These are phyloP conservation scores for Drosophila ficusphila DNA, from an alignment of 1,140 invertebrate species.

Conservation along the genomic window DNA sequence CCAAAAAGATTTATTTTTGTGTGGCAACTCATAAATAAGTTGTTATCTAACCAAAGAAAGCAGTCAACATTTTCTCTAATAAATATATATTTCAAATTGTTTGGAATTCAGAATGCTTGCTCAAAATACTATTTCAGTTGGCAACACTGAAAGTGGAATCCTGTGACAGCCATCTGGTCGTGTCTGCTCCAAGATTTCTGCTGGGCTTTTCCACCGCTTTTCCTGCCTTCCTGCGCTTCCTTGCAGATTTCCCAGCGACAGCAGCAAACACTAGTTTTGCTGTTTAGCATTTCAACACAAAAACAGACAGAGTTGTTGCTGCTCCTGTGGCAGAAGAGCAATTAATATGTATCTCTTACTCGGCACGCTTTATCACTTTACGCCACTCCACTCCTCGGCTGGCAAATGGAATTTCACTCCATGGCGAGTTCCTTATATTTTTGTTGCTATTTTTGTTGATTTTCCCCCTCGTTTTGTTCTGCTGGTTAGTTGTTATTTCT, in stretches of 20 bases:
- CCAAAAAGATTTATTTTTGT: too few relatives aligned
- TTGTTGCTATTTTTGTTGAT: slow-evolving; percentile 40
- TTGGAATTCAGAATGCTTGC: not conserved
- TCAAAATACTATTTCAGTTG: not conserved
- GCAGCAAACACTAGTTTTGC: slow-evolving; percentile 42
- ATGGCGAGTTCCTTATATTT: slow-evolving; percentile 23
- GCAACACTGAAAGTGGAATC: not conserved
- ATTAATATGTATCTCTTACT: slow-evolving; percentile 81
- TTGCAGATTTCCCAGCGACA: slow-evolving; percentile 21
- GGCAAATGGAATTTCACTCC: slow-evolving; percentile 36
- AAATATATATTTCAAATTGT: too few relatives aligned
- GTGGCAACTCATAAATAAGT: too few relatives aligned
- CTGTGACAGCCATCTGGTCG: not conserved
- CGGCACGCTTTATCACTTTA: slow-evolving; percentile 70
- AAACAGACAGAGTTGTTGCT: slow-evolving; percentile 49
- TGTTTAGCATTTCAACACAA: slow-evolving; percentile 77
- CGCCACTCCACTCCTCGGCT: not conserved
- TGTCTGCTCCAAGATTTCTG: not conserved
- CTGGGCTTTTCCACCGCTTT: not conserved
- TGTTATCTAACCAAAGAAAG: too few relatives aligned
- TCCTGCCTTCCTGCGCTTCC: slow-evolving; percentile 6
- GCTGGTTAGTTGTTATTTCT: slow-evolving; percentile 17
- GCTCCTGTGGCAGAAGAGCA: slow-evolving; percentile 52
- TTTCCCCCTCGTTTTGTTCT: slow-evolving; percentile 13
- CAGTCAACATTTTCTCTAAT: too few relatives aligned